Evolutionary conservation across 1,140 invertebrate species (phyloP), one percentile per base, ranked within the genome.

Genomic region (Drosophila burlai): DNA sequence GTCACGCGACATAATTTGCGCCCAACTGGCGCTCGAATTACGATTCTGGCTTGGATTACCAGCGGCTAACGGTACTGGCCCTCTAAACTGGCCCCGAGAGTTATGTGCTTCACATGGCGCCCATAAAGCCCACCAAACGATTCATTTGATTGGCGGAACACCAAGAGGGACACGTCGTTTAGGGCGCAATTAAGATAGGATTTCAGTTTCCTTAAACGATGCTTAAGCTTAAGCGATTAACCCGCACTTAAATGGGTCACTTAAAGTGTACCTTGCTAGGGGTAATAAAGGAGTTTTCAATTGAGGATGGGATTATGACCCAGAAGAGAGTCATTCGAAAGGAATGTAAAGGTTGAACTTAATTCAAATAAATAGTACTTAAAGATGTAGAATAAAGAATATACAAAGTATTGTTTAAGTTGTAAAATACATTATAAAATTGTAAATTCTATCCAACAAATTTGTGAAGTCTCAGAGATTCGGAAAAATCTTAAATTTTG

Each of bases 1-100:
- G 63, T 79, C 76, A 79, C 40, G 49, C 58, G 64, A 66, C 77
- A 36, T 86, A 63, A 80, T 76, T 68, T 73, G 67, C 60, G 46
- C 49, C 49, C 46, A 76, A 58, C 62, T 64, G 83, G 73, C 73
- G 80, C 84, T 86, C 84, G 57, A 57, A 87, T 86, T 87, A 80
- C 80, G 58, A 43, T 47, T 47, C n/a, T 34, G 31, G 18, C 65
- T 83, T 80, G 72, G 52, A 50, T 73, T 76, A 84, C 81, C 46
- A 3, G 55, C 36, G 78, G 55, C 64, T 83, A 87, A 87, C 84
- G 84, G 84, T 78, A 84, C 71, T 49, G 58, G 67, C 57, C 63
- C 58, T 77, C 45, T 47, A 15, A 65, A 36, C 67, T 54, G 67
- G 7, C 63, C 40, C 24, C 15, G 54, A 78, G 78, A 90, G 49